These are phyloP conservation scores for Chirona hameri DNA, from an alignment of 2,888 invertebrate species.

Conservation along the genomic window DNA sequence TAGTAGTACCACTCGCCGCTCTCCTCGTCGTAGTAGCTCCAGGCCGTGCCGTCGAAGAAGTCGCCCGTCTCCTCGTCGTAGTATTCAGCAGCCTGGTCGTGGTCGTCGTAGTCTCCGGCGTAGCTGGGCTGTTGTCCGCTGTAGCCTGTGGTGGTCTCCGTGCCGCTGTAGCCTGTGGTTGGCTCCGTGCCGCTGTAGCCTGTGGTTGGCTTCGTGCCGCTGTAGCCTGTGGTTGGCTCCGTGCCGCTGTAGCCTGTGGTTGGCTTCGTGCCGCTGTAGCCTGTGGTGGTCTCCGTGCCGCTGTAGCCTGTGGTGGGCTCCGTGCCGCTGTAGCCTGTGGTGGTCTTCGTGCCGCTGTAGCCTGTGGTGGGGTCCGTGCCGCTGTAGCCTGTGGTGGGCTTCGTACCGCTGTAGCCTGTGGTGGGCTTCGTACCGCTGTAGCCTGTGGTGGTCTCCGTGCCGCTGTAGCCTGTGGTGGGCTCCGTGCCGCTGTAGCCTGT, in stretches of 20 bases:
- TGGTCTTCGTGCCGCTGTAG: too few species aligned
- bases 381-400: conserved; percentile 37
- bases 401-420: conserved; percentile 47
- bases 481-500: not conserved
- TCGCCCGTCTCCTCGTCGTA: conserved; percentile 27
- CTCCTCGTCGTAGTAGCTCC: conserved; percentile 41
- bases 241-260: too few species aligned
- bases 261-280: too few species aligned
- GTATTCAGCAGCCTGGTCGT: conserved; percentile 9
- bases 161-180: too few species aligned
- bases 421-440: not conserved
- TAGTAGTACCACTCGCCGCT: conserved; percentile 37
- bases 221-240: too few species aligned
- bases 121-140: conserved; percentile 32
- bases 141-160: not conserved
- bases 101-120: conserved; percentile 48
- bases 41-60: conserved; percentile 31
- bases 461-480: not conserved
- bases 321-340: too few species aligned
- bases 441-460: not conserved
- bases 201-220: too few species aligned
- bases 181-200: too few species aligned
- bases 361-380: too few species aligned
- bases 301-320: too few species aligned
- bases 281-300: too few species aligned